Percentiles rank a stretch among this genome's conserved stretches.
These are phyloP conservation scores for Stratiomys singularior DNA, from an alignment of 2,888 invertebrate genomes.

Conservation along the genomic window DNA sequence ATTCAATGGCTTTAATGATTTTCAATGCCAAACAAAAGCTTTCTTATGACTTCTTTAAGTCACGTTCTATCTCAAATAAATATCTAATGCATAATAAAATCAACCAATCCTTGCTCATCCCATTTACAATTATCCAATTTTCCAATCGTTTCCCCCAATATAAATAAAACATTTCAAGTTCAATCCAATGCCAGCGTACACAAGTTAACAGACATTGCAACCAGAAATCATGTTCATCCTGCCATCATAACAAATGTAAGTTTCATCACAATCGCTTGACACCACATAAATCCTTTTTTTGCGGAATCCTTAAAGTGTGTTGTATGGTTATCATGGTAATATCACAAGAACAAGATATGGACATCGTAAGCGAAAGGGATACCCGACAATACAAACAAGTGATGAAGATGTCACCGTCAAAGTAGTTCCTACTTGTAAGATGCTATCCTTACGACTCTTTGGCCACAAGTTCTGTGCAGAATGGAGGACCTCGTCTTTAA, in stretches of 20 bases:
- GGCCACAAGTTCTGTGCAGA: no score
- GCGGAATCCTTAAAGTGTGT: conserved; percentile 16
- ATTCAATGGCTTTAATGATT: no score
- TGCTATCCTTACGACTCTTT: background rate
- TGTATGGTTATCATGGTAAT: background rate
- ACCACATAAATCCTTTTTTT: conserved; percentile 36
- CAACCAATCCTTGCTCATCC: background rate
- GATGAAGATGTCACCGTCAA: background rate
- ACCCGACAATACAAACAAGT: conserved; percentile 4
- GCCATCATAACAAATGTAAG: no score
- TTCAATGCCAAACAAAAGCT: no score
- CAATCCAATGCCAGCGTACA: conserved; percentile 5
- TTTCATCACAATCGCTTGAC: conserved; percentile 14
- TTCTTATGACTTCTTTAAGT: no score
- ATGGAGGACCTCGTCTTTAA: background rate
- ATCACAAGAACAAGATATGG: background rate
- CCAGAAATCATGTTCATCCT: background rate
- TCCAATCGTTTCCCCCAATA: background rate
- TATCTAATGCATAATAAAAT: background rate
- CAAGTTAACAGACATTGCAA: background rate
- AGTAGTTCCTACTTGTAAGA: conserved; percentile 1
- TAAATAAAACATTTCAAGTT: conserved; percentile 46
- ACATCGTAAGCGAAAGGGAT: background rate
- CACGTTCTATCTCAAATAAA: background rate
- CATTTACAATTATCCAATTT: background rate